Percentiles rank a stretch among this genome's conserved stretches.
phyloP scores from a whole-genome alignment of 2,113 vertebrate species.

The Phodopus roborovskii region DNA sequence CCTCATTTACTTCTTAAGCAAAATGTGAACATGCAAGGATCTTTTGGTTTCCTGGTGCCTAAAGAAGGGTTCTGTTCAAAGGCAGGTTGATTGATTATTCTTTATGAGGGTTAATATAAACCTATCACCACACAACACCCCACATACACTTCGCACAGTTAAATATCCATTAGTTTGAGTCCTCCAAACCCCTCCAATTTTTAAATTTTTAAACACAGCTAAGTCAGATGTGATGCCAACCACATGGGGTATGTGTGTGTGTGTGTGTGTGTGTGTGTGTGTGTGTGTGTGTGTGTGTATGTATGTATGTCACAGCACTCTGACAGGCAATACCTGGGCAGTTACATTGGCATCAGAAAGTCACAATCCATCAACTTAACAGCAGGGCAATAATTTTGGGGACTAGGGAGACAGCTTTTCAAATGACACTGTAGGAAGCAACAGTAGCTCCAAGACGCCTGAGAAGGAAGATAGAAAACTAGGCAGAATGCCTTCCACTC shows the following conservation, averaged over 20 bases:
- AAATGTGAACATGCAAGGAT: neutral
- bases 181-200: constrained; percentile 27
- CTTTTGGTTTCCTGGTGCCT: neutral
- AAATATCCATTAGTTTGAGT: neutral
- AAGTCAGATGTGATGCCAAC: neutral
- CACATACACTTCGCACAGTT: neutral
- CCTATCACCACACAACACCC: neutral
- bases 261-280: neutral
- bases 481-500: constrained; percentile 61
- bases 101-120: neutral
- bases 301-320: constrained; percentile 1
- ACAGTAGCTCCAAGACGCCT: constrained; percentile 55
- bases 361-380: constrained; percentile 77
- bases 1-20: constrained; percentile 17
- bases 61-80: neutral
- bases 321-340: constrained; percentile 57
- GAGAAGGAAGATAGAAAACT: constrained; percentile 66
- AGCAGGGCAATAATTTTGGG: constrained; percentile 72
- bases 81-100: neutral
- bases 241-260: neutral
- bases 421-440: constrained; percentile 56
- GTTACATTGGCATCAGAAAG: constrained; percentile 74
- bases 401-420: constrained; percentile 50
- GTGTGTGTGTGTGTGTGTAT: constrained; percentile 30
- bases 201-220: constrained; percentile 36